phyloP scores from a whole-genome alignment of 1,140 invertebrate species.

The Drosophila equinoxialis region DNA sequence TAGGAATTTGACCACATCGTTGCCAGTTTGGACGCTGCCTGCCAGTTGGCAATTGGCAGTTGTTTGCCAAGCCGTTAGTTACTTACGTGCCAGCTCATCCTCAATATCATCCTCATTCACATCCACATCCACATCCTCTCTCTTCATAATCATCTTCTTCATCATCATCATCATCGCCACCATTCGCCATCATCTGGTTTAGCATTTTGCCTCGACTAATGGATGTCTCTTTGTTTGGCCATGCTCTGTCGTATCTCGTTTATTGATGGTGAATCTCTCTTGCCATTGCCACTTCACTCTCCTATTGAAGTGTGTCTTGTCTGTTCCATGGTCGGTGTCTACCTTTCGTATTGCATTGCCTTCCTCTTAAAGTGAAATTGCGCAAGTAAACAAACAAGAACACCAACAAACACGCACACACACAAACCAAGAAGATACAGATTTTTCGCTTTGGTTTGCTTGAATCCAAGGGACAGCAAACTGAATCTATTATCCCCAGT shows the following conservation, averaged over 20 bases:
- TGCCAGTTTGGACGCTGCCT: constrained; percentile 35
- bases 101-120: background rate
- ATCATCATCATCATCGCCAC: constrained; percentile 27
- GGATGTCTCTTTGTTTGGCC: constrained; percentile 61
- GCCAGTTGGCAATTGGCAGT: constrained; percentile 52
- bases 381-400: constrained; percentile 62
- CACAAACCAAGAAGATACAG: constrained; percentile 23
- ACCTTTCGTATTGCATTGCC: constrained; percentile 33
- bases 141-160: constrained; percentile 17
- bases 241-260: constrained; percentile 66
- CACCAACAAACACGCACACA: constrained; percentile 10
- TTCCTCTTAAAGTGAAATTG: constrained; percentile 51
- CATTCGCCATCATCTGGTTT: constrained; percentile 19
- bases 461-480: constrained; percentile 5
- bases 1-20: constrained; percentile 73
- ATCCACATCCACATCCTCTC: background rate
- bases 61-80: constrained; percentile 75
- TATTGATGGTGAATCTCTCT: constrained; percentile 66
- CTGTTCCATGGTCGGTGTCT: constrained; percentile 13
- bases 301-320: background rate
- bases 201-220: constrained; percentile 59
- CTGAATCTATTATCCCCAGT: constrained; percentile 8
- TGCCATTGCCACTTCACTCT: constrained; percentile 27
- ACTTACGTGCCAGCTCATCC: constrained; percentile 18
- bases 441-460: constrained; percentile 19